These are phyloP conservation scores for Acropora yongei DNA, from an alignment of 64 coral and sea anemone genomes.

Conservation along the genomic window DNA sequence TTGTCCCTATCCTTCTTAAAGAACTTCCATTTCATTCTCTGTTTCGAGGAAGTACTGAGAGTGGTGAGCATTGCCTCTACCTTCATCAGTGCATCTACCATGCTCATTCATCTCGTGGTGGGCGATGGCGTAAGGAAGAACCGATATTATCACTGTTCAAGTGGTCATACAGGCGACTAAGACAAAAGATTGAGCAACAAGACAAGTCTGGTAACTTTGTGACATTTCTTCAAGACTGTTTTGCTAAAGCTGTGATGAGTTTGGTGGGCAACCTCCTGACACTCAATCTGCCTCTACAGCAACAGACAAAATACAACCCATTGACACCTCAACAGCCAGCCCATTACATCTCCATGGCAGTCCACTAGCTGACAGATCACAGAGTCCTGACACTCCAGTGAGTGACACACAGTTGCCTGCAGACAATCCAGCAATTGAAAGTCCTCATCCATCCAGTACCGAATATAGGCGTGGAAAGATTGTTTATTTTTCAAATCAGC, in stretches of 20 bases:
- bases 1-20: conserved; percentile 67
- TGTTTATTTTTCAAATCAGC: background rate
- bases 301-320: background rate
- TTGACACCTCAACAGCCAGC: background rate
- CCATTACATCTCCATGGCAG: background rate
- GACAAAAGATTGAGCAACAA: conserved; percentile 20
- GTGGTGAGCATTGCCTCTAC: conserved; percentile 16
- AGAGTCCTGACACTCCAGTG: background rate
- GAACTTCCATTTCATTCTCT: conserved; percentile 45
- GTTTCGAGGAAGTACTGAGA: too few species aligned
- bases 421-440: background rate
- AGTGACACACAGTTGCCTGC: background rate
- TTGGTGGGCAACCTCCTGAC: background rate
- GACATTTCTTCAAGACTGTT: too few species aligned
- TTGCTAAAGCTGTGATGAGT: background rate
- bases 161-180: conserved; percentile 15
- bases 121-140: conserved; percentile 27
- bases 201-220: too few species aligned
- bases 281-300: background rate
- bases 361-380: background rate
- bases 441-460: background rate
- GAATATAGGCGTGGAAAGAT: background rate
- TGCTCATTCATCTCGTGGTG: background rate
- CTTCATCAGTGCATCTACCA: conserved; percentile 3
- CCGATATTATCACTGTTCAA: conserved; percentile 39